A percentile compares a stretch with the other conserved stretches of the same genome.
Conservation (phyloP, 1,140 invertebrate genomes). For the Drosophila baimaii region DNA sequence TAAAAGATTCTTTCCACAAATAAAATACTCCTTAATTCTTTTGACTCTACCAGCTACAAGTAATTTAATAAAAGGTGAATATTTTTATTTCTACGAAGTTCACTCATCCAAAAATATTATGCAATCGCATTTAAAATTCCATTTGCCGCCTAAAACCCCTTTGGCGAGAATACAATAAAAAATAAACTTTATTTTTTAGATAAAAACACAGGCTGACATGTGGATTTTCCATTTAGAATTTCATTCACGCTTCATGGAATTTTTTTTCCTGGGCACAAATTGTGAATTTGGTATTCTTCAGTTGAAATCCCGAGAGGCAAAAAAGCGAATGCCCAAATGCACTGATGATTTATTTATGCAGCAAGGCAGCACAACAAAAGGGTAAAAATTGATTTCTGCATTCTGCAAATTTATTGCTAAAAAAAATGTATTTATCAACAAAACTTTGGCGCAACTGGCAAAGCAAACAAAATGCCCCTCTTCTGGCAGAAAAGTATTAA, state of each 20-base stretch:
- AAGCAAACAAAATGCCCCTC: slow-evolving; percentile 59
- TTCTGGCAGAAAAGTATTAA: slow-evolving; percentile 59
- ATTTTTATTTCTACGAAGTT: not conserved
- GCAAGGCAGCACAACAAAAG: slow-evolving; percentile 39
- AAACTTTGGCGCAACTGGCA: slow-evolving; percentile 56
- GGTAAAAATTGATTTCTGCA: slow-evolving; percentile 72
- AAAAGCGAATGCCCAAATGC: slow-evolving; percentile 45
- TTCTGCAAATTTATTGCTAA: slow-evolving; percentile 36
- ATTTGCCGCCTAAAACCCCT: slow-evolving; percentile 14
- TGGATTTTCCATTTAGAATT: slow-evolving; percentile 60
- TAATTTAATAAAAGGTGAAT: not conserved
- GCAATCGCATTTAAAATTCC: slow-evolving; percentile 31
- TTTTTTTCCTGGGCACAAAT: slow-evolving; percentile 17
- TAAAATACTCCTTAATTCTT: not conserved
- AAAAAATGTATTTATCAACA: slow-evolving; percentile 74
- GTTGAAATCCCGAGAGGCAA: slow-evolving; percentile 26
- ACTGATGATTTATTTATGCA: slow-evolving; percentile 79
- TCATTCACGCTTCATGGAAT: slow-evolving; percentile 47
- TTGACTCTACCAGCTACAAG: not conserved
- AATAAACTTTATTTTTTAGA: slow-evolving; percentile 32
- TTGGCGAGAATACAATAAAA: not conserved
- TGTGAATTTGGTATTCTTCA: slow-evolving; percentile 36
- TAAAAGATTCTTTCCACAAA: not conserved
- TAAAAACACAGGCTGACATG: slow-evolving; percentile 13
- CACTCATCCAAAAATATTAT: slow-evolving; percentile 6